Evolutionary conservation across 30 jellyfish, hydroid and myxozoan species (phyloP).

Genomic region (Phacellophora camtschatica): DNA sequence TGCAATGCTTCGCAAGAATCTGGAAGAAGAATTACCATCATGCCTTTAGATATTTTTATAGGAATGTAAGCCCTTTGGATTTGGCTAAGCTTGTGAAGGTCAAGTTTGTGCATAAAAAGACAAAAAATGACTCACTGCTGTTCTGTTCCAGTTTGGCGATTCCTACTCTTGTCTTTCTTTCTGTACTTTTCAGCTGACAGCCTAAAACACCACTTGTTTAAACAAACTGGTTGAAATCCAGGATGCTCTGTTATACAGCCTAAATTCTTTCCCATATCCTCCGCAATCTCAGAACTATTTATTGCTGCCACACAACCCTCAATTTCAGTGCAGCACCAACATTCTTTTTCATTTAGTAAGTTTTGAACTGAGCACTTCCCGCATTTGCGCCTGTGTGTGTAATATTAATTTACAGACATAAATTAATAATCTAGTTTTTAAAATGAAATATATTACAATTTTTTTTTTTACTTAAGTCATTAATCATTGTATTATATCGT

Average conservation of each 20-base stretch:
- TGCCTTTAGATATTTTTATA: too few relatives aligned
- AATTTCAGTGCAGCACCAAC: conserved; percentile 21
- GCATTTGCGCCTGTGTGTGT: conserved; percentile 10
- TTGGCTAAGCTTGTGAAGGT: too few relatives aligned
- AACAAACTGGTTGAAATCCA: neutral
- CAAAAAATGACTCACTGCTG: neutral
- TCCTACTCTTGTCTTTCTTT: neutral
- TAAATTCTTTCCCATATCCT: neutral
- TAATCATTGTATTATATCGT: too few relatives aligned
- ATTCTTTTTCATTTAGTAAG: neutral
- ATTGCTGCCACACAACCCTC: conserved; percentile 1
- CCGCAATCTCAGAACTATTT: neutral
- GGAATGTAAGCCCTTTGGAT: too few relatives aligned
- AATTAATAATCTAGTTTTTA: neutral
- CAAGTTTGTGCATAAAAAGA: too few relatives aligned
- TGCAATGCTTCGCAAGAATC: conserved; percentile 31
- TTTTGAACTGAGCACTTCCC: neutral
- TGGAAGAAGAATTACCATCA: neutral
- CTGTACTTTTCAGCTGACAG: neutral
- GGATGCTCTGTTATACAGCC: conserved; percentile 11
- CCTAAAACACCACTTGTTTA: neutral
- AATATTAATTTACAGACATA: neutral
- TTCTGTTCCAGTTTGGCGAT: neutral
- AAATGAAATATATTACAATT: neutral
- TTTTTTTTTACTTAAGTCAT: too few relatives aligned